These are phyloP conservation scores for Sinosuthora webbiana DNA, from an alignment of 2,113 vertebrate species.

Conservation along the genomic window DNA sequence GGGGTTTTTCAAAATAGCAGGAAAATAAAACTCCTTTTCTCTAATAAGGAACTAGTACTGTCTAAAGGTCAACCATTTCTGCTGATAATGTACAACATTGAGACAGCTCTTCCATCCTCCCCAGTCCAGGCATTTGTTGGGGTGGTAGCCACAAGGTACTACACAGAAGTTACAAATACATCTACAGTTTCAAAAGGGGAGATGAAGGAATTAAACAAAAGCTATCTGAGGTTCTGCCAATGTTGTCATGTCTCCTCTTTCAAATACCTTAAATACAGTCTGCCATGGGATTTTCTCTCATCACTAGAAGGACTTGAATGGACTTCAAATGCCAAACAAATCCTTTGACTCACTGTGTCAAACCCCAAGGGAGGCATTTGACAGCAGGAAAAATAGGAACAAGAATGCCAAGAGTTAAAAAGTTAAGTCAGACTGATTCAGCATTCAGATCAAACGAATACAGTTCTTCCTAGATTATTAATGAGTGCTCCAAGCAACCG, in stretches of 20 bases:
- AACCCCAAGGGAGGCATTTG: slow-evolving; percentile 3
- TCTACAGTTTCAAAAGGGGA: neutral
- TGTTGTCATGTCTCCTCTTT: neutral
- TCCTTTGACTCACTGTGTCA: neutral
- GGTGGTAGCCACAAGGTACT: neutral
- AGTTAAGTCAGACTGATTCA: neutral
- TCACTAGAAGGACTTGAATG: neutral
- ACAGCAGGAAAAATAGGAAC: neutral
- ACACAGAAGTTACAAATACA: neutral
- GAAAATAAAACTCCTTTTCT: neutral
- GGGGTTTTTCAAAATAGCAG: neutral
- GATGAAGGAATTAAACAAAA: neutral
- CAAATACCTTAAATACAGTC: slow-evolving; percentile 26
- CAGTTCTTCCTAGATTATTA: slow-evolving; percentile 27
- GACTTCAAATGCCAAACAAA: slow-evolving; percentile 18
- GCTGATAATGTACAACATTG: neutral
- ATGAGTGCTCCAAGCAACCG: neutral
- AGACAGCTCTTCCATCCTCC: neutral
- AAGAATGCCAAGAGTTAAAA: slow-evolving; percentile 31
- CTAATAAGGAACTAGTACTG: neutral
- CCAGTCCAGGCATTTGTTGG: neutral
- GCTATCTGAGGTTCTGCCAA: neutral
- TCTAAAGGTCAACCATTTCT: neutral
- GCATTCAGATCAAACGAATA: neutral
- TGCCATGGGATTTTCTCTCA: neutral